These are phyloP conservation scores for Agriopis aurantiaria DNA, from an alignment of 2,888 invertebrate genomes.

Conservation along the genomic window DNA sequence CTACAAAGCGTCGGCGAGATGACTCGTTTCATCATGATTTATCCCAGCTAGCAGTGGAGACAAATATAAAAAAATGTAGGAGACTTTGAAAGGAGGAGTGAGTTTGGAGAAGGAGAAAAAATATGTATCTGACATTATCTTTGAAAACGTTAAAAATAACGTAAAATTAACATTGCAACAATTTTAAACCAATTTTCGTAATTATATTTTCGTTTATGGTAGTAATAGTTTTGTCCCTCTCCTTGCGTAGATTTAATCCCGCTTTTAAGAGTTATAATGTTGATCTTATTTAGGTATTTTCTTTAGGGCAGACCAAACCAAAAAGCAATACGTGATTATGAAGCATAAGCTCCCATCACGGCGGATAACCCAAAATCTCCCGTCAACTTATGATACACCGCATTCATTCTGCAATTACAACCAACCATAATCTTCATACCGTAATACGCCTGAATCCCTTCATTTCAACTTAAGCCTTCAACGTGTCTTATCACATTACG, in stretches of 20 bases:
- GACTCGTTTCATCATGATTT: too few species aligned
- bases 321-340: neutral
- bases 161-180: too few species aligned
- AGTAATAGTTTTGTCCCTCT: too few species aligned
- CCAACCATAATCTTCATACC: constrained; percentile 22
- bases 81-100: too few species aligned
- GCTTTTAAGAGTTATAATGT: neutral
- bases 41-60: too few species aligned
- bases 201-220: too few species aligned
- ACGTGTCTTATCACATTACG: constrained; percentile 44
- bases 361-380: constrained; percentile 16
- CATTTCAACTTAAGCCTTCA: constrained; percentile 43
- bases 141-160: too few species aligned
- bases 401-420: constrained; percentile 30
- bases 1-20: too few species aligned
- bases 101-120: too few species aligned
- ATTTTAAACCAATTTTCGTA: too few species aligned
- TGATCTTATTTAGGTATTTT: neutral
- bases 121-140: too few species aligned
- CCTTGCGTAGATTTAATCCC: neutral
- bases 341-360: constrained; percentile 6
- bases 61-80: too few species aligned
- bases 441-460: constrained; percentile 38
- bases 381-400: constrained; percentile 25
- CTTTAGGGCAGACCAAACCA: neutral